phyloP scores from a whole-genome alignment of 2,113 vertebrate species.

The Salvator merianae region DNA sequence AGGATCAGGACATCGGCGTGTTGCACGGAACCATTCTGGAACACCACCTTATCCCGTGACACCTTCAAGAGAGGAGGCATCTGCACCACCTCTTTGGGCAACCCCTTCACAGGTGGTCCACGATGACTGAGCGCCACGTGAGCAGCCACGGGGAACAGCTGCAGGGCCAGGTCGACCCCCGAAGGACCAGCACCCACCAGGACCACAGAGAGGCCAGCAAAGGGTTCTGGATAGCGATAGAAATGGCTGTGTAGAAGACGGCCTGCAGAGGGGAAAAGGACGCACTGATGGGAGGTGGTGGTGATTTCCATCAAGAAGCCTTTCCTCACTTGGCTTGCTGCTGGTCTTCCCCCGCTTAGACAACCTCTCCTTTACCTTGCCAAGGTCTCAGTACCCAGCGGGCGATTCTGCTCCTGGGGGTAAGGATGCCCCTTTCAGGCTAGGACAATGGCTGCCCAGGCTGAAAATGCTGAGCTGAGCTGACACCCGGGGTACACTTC shows the following conservation, averaged over 20 bases:
- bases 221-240: conserved; percentile 74
- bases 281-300: not conserved
- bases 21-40: conserved; percentile 66
- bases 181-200: conserved; percentile 80
- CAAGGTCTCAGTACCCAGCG: not conserved
- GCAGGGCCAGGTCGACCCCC: conserved; percentile 79
- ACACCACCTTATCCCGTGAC: conserved; percentile 62
- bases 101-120: conserved; percentile 53
- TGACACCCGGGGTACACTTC: no score
- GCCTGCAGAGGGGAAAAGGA: conserved; percentile 49
- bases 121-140: conserved; percentile 77
- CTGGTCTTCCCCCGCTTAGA: not conserved
- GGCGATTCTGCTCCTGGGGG: not conserved
- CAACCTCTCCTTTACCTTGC: no score
- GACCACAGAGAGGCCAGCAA: conserved; percentile 70
- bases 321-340: not conserved
- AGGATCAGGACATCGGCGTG: conserved; percentile 73
- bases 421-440: no score
- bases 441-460: no score
- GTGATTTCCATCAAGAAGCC: not conserved
- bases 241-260: conserved; percentile 78
- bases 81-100: conserved; percentile 68
- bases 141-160: conserved; percentile 67
- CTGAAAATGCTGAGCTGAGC: no score
- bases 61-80: conserved; percentile 55